Evolutionary conservation across 1,140 invertebrate genomes (phyloP).

Genomic region (Zaprionus kolodkinae): DNA sequence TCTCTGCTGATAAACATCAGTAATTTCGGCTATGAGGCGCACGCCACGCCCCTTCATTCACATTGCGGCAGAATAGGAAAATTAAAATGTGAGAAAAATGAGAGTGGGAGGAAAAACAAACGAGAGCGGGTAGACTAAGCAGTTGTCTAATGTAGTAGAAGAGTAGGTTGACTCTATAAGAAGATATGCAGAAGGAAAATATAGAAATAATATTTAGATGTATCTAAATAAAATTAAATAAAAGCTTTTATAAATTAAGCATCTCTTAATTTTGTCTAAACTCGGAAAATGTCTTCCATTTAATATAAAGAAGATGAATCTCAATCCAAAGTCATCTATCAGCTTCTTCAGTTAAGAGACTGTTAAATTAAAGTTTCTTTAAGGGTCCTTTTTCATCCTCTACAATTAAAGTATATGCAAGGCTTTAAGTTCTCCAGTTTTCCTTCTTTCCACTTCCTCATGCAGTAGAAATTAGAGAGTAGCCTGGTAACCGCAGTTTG

Average conservation of each 20-base stretch:
- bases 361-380: too few species aligned
- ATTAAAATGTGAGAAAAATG: constrained; percentile 52
- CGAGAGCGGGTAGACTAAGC: neutral
- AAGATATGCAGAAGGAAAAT: neutral
- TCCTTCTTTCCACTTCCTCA: too few species aligned
- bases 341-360: too few species aligned
- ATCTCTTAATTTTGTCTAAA: too few species aligned
- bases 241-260: too few species aligned
- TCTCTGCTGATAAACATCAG: constrained; percentile 76
- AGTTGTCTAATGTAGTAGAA: neutral
- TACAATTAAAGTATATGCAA: neutral
- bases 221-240: too few species aligned
- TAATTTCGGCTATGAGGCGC: constrained; percentile 60
- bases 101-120: neutral
- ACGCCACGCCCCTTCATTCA: constrained; percentile 52
- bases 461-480: constrained; percentile 28
- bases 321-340: too few species aligned
- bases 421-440: neutral
- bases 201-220: too few species aligned
- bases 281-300: too few species aligned
- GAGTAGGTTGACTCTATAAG: neutral
- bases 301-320: too few species aligned
- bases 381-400: too few species aligned
- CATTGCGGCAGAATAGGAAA: constrained; percentile 59
- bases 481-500: constrained; percentile 49